Conservation (phyloP, 2,113 vertebrate species). For the Antigone vipio region DNA sequence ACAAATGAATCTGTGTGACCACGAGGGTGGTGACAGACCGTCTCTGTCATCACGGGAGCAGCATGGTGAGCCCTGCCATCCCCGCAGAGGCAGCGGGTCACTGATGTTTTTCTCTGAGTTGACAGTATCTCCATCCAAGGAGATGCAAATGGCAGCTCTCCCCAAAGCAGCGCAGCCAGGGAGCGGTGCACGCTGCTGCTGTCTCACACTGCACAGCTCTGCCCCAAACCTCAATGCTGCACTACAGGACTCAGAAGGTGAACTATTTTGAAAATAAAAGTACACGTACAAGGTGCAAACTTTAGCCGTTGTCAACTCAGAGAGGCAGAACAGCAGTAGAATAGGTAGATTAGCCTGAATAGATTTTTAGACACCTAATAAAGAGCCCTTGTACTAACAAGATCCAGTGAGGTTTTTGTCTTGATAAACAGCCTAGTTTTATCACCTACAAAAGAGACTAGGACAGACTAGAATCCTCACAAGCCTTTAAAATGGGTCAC, state of each 20-base stretch:
- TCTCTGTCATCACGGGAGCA: not conserved
- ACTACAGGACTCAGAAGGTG: not conserved
- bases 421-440: conserved; percentile 58
- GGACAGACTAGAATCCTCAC: conserved; percentile 47
- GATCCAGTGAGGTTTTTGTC: not conserved
- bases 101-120: not conserved
- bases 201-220: not conserved
- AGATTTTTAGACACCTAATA: not conserved
- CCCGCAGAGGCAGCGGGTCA: not conserved
- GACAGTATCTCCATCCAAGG: not conserved
- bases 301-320: not conserved
- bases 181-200: fast-evolving
- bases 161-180: not conserved
- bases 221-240: not conserved
- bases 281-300: not conserved
- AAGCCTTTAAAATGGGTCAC: conserved; percentile 71
- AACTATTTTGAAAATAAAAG: not conserved
- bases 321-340: not conserved
- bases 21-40: fast-evolving
- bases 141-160: not conserved
- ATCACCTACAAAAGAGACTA: conserved; percentile 41
- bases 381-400: not conserved
- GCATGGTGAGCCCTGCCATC: fast-evolving
- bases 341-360: not conserved
- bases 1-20: not conserved